Evolutionary conservation across 2,888 invertebrate species (phyloP), one percentile per base, ranked within the genome.

Genomic region (Vanessa cardui): DNA sequence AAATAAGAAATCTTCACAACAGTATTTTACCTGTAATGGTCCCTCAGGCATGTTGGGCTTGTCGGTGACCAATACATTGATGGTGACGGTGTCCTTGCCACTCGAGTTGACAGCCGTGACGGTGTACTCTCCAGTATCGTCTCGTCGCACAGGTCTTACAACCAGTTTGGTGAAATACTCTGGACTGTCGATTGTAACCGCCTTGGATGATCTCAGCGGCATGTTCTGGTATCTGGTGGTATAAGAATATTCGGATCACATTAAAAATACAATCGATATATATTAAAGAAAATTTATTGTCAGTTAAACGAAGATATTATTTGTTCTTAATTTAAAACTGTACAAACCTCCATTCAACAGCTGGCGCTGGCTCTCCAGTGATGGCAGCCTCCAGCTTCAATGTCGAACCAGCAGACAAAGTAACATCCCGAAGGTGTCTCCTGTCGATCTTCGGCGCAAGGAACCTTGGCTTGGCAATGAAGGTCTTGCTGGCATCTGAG

Each of bases 371-470:
- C 83, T 99, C 99, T 67, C 99, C 99, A 81, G 96, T 96, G 66
- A 99, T 97, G 72, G 96, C 96, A 0, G 98, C 98, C 79, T 99
- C 98, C 81, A 99, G 95, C 88, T 99, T 99, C 73, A 99, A 95
- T 21, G 98, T 95, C 26, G 98, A 96, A 50, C 99, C 99, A 56
- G 98, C 97, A 47, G 99, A 98, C 65, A 99, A 92, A 2, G 97
- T 97, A 52, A 99, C 94, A 80, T 98, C 98, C 49, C 98, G 95
- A 33, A 99, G 94, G 83, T 98, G 97, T 75, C 98, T 95, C 71
- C 99, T 95, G 91, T 99, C 98, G 86, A 99, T 99, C 92, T 97
- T 97, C 20, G 99, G 99, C 73, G 99, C 98, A 85, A 99, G 90
- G 93, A 96, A 97, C 73, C 98, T 94, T 0, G 98, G 97, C 83